phyloP scores from a whole-genome alignment of 1,140 invertebrate species.

The Neotoxoptera formosana region DNA sequence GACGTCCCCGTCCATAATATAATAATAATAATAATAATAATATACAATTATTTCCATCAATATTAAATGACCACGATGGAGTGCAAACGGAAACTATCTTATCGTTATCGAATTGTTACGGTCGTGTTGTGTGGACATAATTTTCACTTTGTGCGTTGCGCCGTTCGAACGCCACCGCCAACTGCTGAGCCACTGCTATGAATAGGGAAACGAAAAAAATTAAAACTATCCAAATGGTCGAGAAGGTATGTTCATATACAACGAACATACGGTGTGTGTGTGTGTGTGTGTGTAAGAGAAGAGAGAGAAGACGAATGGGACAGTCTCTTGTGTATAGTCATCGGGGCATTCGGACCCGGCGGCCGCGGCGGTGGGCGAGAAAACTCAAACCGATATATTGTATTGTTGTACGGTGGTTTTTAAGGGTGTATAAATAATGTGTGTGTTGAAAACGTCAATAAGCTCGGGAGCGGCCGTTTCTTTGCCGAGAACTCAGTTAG shows the following conservation, averaged over 20 bases:
- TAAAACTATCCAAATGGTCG: background rate
- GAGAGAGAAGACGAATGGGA: background rate
- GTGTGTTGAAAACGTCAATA: slow-evolving; percentile 57
- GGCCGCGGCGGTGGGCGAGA: background rate
- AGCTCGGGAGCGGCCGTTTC: slow-evolving; percentile 36
- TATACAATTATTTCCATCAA: no score
- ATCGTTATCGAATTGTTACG: background rate
- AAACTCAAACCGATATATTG: slow-evolving; percentile 43
- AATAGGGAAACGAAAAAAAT: background rate
- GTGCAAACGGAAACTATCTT: background rate
- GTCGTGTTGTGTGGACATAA: background rate
- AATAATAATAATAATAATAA: background rate
- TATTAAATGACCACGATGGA: background rate
- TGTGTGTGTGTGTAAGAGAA: background rate
- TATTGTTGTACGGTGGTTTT: background rate
- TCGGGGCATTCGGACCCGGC: background rate
- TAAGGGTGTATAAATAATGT: slow-evolving; percentile 55
- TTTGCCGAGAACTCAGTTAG: background rate
- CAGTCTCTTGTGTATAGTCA: background rate
- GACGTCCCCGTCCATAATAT: background rate
- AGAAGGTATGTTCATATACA: background rate
- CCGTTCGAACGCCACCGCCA: background rate
- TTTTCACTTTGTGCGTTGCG: background rate
- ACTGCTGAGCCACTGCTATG: background rate
- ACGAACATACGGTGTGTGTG: background rate